Evolutionary conservation across 2,113 vertebrate species (phyloP).

Genomic region (Atlantisia rogersi): DNA sequence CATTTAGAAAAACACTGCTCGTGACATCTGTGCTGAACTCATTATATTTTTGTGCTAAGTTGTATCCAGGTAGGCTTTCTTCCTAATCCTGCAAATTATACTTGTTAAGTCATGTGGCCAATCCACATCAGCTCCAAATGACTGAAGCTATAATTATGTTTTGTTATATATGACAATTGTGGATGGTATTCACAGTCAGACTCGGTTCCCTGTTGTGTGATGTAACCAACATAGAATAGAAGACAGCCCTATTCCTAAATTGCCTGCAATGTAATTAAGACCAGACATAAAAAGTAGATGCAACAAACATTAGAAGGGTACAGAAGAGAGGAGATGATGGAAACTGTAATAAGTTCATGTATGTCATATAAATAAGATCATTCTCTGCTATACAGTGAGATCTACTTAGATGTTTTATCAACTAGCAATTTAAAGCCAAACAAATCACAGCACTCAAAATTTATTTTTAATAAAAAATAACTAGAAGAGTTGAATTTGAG

Average conservation of each 20-base stretch:
- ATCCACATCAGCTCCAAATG: neutral
- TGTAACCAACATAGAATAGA: neutral
- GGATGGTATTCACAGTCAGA: neutral
- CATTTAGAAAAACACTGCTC: neutral
- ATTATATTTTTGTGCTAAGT: neutral
- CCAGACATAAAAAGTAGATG: neutral
- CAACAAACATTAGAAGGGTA: neutral
- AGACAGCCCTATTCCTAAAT: neutral
- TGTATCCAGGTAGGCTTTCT: slow-evolving; percentile 14
- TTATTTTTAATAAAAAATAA: neutral
- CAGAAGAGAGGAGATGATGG: neutral
- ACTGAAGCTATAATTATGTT: slow-evolving; percentile 38
- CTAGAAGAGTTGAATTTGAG: neutral
- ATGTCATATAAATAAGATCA: neutral
- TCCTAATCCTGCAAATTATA: neutral
- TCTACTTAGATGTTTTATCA: neutral
- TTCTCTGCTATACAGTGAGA: neutral
- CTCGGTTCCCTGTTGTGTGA: neutral
- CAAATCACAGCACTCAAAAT: neutral
- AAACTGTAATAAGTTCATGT: neutral
- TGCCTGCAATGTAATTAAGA: neutral
- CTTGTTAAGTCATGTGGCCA: neutral
- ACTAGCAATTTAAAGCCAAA: neutral
- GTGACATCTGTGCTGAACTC: neutral
- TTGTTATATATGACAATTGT: slow-evolving; percentile 17